phyloP scores from a whole-genome alignment of 2,888 invertebrate genomes.

The Cryptocheilus praepositus region DNA sequence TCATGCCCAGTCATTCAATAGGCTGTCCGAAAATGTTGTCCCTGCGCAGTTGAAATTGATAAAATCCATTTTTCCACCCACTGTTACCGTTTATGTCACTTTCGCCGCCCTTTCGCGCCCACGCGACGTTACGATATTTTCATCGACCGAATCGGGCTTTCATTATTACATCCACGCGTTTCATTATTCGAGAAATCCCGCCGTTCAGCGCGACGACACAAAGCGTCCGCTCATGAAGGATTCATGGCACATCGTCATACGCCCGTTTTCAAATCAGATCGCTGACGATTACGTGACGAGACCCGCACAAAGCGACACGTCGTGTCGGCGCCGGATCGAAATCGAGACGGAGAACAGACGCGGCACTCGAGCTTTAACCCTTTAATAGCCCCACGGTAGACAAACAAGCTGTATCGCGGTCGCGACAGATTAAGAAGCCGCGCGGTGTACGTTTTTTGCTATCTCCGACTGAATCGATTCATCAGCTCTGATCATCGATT shows the following conservation, averaged over 20 bases:
- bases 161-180: slow-evolving; percentile 18
- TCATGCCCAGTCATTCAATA: too few species aligned
- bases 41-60: too few species aligned
- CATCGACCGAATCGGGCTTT: background rate
- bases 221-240: slow-evolving; percentile 36
- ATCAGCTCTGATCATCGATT: too few species aligned
- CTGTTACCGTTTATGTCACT: too few species aligned
- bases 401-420: too few species aligned
- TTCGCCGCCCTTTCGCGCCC: background rate
- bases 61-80: too few species aligned
- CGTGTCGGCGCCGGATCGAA: slow-evolving; percentile 23
- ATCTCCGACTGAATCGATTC: background rate
- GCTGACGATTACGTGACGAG: slow-evolving; percentile 25
- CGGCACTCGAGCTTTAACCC: too few species aligned
- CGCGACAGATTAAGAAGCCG: background rate
- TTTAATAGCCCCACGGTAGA: too few species aligned
- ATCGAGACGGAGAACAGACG: slow-evolving; percentile 13
- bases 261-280: slow-evolving; percentile 41
- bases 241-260: slow-evolving; percentile 38
- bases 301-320: slow-evolving; percentile 4
- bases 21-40: too few species aligned
- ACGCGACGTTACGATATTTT: background rate
- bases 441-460: slow-evolving; percentile 1
- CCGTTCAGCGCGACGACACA: slow-evolving; percentile 21
- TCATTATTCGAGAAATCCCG: slow-evolving; percentile 23